These are phyloP conservation scores for Urocynchramus pylzowi DNA, from an alignment of 2,113 vertebrate species.

Conservation along the genomic window DNA sequence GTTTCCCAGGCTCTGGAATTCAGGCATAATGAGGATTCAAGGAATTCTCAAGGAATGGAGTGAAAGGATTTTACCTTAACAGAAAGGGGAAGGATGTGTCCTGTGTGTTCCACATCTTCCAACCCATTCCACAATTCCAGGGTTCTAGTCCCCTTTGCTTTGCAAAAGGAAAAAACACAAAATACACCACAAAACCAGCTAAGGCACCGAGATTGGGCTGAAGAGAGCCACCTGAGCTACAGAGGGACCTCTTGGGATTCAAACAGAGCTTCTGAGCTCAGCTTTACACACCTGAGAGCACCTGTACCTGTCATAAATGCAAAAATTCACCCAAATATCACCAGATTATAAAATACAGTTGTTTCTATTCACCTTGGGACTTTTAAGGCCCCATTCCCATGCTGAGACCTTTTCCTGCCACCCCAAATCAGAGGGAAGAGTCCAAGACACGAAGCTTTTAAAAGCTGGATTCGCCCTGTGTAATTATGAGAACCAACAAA, in stretches of 20 bases:
- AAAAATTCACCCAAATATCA: not conserved
- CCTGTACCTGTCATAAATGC: not conserved
- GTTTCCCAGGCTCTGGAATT: not conserved
- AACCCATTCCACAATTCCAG: rapidly evolving
- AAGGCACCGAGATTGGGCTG: rapidly evolving
- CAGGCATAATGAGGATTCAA: rapidly evolving
- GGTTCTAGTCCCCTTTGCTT: rapidly evolving
- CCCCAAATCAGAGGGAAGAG: not conserved
- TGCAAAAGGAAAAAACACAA: not conserved
- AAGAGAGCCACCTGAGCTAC: not conserved
- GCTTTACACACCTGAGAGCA: not conserved
- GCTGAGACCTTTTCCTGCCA: not conserved
- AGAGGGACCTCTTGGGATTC: not conserved
- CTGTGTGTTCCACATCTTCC: not conserved
- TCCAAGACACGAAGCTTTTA: not conserved
- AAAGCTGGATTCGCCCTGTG: not conserved
- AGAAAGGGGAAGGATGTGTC: rapidly evolving
- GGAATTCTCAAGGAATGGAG: not conserved
- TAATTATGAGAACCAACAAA: not conserved
- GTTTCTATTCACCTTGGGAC: not conserved
- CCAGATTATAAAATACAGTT: not conserved
- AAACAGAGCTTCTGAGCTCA: not conserved
- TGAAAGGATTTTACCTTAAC: not conserved
- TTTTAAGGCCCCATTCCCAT: rapidly evolving
- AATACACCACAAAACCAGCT: not conserved